Evolutionary conservation across 2,797 vertebrate genomes (phyloP).

Genomic region (Onychomys arenicola): DNA sequence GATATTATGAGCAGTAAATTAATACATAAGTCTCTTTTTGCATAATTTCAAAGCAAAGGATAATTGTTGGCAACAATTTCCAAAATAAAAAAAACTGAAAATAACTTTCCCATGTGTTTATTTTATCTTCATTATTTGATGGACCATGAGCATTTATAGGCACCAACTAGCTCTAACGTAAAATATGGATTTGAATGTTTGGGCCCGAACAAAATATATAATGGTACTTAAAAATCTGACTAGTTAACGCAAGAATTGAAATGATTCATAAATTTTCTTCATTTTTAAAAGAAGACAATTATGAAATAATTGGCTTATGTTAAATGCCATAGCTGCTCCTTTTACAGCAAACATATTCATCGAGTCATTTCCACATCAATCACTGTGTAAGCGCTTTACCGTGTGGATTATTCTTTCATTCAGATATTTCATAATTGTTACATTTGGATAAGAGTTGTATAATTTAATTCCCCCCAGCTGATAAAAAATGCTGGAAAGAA

Average conservation of each 20-base stretch:
- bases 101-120: neutral
- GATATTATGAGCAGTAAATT: neutral
- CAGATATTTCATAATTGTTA: neutral
- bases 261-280: neutral
- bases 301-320: slow-evolving; percentile 6
- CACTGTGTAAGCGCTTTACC: neutral
- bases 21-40: neutral
- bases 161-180: neutral
- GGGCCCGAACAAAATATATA: neutral
- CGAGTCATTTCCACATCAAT: neutral
- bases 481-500: neutral
- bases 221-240: neutral
- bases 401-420: slow-evolving; percentile 8
- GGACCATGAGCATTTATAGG: neutral
- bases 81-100: neutral
- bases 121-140: slow-evolving; percentile 23
- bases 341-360: neutral
- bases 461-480: neutral
- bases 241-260: slow-evolving; percentile 8
- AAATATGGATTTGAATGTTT: neutral
- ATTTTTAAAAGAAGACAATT: neutral
- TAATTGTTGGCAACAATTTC: neutral
- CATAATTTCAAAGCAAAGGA: neutral
- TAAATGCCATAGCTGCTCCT: neutral
- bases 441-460: neutral